Conservation (phyloP, 2,113 vertebrate species). For the Misgurnus anguillicaudatus region DNA sequence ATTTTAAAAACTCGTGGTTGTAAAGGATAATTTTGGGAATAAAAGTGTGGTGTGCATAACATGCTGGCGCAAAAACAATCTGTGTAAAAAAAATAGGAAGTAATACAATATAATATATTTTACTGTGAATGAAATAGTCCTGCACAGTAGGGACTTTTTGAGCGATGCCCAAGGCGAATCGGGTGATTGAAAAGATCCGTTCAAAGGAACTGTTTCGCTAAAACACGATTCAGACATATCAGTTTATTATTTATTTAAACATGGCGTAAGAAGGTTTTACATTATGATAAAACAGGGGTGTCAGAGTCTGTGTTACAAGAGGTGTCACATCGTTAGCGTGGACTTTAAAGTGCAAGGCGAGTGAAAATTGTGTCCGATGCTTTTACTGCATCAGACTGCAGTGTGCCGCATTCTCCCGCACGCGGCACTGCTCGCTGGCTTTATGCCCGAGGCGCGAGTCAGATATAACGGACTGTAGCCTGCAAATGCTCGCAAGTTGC, state of each 20-base stretch:
- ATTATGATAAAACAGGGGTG: not conserved
- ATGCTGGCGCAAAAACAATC: not conserved
- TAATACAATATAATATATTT: not conserved
- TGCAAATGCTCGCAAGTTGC: slow-evolving; percentile 31
- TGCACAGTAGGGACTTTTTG: not conserved
- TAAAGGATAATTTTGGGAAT: not conserved
- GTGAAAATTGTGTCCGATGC: not conserved
- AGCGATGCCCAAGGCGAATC: not conserved
- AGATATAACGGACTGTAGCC: not conserved
- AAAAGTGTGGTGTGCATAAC: not conserved
- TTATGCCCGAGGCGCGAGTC: not conserved
- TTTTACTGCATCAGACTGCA: not conserved
- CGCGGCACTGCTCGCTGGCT: slow-evolving; percentile 1
- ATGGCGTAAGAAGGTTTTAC: not conserved
- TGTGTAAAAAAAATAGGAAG: too few relatives aligned
- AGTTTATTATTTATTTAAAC: not conserved
- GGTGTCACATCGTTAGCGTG: slow-evolving; percentile 33
- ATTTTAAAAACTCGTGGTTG: not conserved
- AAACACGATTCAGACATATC: not conserved
- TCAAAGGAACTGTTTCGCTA: not conserved
- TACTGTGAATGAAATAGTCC: too few relatives aligned
- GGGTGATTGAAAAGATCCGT: not conserved
- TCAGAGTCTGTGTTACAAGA: not conserved
- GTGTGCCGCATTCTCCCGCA: slow-evolving; percentile 42
- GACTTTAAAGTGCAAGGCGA: not conserved